Evolutionary conservation across 2,797 vertebrate species (phyloP), one percentile per base, ranked within the genome.

Genomic region (Galaxias olidus): DNA sequence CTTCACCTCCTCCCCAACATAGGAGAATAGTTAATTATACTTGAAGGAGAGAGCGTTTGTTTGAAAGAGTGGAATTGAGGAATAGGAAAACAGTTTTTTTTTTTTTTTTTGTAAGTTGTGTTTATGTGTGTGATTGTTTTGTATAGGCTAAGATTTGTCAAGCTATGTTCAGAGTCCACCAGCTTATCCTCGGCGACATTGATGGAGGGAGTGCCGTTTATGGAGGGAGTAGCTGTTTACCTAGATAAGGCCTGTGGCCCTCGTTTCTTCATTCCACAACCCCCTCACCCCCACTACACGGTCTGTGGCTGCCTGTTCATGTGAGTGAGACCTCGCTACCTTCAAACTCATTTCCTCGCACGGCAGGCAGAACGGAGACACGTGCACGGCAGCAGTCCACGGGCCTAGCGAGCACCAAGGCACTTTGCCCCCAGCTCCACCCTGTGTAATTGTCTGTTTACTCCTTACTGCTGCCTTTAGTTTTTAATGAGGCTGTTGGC

Each of bases 191-290:
- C 30, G 6, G 2, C 6, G 30, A 30, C 30, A 6, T 30, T 30
- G 30, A 30, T 66, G 14, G 56, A 59, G 18, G 10, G 5, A 43
- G 43, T 43, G 40, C 15, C 7, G 8, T 30, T 30, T 30, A 30
- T 30, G 30, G 55, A 70, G 55, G 47, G 70, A 75, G 50, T 72
- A 54, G 30, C 50, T 13, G 52, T 50, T 73, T 66, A 82, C 69
- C 68, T 73, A 20, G 4, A 19, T 66, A 46, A 18, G 11, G 45
- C 65, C 51, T 46, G 52, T 48, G 30, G 63, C 51, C 75, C 72
- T 69, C 71, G 73, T 72, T 68, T 82, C 59, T 53, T 69, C 65
- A 78, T 74, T 86, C 71, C 53, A 43, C 68, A 56, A 61, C 45
- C 4, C 54, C 14, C 20, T 5, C 63, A 51, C 49, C 7, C 19